Base-by-base conservation (phyloP, 2,888 invertebrate genomes). In the Ochropacha duplaris region DNA sequence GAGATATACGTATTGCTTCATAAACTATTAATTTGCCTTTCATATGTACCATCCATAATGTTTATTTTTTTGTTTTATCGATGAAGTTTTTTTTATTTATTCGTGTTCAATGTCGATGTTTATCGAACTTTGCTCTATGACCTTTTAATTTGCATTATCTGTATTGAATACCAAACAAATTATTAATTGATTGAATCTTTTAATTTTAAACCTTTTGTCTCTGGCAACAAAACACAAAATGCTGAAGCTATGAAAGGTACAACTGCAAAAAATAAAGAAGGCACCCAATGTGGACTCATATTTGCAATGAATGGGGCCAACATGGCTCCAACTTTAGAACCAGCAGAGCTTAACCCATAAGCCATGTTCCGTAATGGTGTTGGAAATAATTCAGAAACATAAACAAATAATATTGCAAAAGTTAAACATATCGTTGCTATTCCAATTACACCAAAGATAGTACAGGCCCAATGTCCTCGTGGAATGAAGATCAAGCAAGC, bases 351-450 rank as follows among this genome's bases (percentile, higher is more conserved):
- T 0, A 85, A 60, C 1, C 86, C 84, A 31, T 72, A 80, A 0
- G 78, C 81, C 85, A 86, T 86, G 39, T 78, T 84, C 22, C 86
- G 75, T 36, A 86, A 59, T 44, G 81, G 74, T 14, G 86, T 86
- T 24, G 87, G 86, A 59, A 78, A 87, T n/a, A 86, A 62, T 64
- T 87, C 86, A 0, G 81, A 79, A 5, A 75, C 74, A 55, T 78
- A 83, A 2, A 86, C 71, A 34, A 79, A 83, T 4, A 79, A 16
- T 2, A 83, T 60, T 2, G 68, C 66, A 54, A 80, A 86, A 0
- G 70, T 70, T 0, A 73, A 71, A 22, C 68, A 75, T 1, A 71
- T 64, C 0, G 78, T 69, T 36, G 72, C 69, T 6, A 83, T 74
- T 4, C 83, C 83, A 5, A 78, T 61, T 0, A 83, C 64, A 3